phyloP scores from a whole-genome alignment of 1,140 invertebrate species.

The Meteorus sp. region DNA sequence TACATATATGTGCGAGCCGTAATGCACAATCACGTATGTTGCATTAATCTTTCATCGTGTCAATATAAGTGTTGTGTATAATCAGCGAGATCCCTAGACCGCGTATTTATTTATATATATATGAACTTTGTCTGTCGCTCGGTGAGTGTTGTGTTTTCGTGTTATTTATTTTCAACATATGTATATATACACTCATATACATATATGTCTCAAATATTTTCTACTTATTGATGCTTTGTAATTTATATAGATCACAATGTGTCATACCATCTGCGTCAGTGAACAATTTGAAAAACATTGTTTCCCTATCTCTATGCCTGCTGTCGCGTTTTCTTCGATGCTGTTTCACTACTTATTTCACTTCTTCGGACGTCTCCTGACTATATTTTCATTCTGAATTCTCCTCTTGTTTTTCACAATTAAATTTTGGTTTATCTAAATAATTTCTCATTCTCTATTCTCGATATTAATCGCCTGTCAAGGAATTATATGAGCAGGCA shows the following conservation, averaged over 20 bases:
- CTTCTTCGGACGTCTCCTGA: conserved; percentile 14
- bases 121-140: conserved; percentile 34
- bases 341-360: conserved; percentile 8
- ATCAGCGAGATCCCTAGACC: conserved; percentile 24
- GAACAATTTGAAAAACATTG: conserved; percentile 38
- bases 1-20: conserved; percentile 7
- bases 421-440: background rate
- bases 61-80: conserved; percentile 1
- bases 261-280: conserved; percentile 52
- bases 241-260: conserved; percentile 56
- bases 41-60: background rate
- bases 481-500: background rate
- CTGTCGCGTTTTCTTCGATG: background rate
- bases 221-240: conserved; percentile 54
- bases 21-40: background rate
- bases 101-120: conserved; percentile 4
- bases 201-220: conserved; percentile 50
- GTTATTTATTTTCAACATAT: conserved; percentile 16
- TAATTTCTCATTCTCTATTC: background rate
- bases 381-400: conserved; percentile 11
- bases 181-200: conserved; percentile 27
- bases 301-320: conserved; percentile 22
- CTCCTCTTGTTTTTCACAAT: background rate
- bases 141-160: conserved; percentile 15
- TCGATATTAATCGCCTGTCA: background rate